Evolutionary conservation across 2,888 invertebrate species (phyloP).

Genomic region (Rhamphomyia laevipes): DNA sequence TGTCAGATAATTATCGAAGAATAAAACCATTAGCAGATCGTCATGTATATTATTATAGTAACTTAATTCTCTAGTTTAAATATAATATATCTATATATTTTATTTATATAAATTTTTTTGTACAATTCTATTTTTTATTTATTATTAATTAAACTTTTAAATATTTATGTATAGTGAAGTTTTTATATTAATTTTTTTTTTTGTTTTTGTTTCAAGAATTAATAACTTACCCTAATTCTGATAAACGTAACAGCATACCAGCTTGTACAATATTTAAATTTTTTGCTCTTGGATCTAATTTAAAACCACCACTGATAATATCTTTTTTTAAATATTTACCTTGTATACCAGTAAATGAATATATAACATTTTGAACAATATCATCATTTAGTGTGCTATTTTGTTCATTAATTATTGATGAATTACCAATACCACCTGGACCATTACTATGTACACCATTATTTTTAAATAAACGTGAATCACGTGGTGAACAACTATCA

Average conservation of each 20-base stretch:
- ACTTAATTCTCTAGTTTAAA: too few relatives aligned
- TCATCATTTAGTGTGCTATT: constrained; percentile 27
- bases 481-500: constrained; percentile 12
- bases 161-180: too few relatives aligned
- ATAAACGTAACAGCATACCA: constrained; percentile 57
- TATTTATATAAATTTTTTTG: too few relatives aligned
- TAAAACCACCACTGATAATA: constrained; percentile 47
- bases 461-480: constrained; percentile 11
- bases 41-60: too few relatives aligned
- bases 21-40: neutral
- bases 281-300: constrained; percentile 44
- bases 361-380: constrained; percentile 65
- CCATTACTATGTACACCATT: constrained; percentile 8
- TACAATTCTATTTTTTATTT: too few relatives aligned
- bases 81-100: too few relatives aligned
- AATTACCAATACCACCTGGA: constrained; percentile 16
- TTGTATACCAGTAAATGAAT: constrained; percentile 80
- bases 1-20: neutral
- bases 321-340: constrained; percentile 61
- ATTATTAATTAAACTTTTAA: too few relatives aligned
- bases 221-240: constrained; percentile 77
- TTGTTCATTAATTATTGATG: constrained; percentile 12
- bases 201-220: too few relatives aligned
- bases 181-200: too few relatives aligned
- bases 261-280: constrained; percentile 44